Evolutionary conservation across 2,113 vertebrate genomes (phyloP), one percentile per base, ranked within the genome.

Genomic region (Vulpes lagopus): DNA sequence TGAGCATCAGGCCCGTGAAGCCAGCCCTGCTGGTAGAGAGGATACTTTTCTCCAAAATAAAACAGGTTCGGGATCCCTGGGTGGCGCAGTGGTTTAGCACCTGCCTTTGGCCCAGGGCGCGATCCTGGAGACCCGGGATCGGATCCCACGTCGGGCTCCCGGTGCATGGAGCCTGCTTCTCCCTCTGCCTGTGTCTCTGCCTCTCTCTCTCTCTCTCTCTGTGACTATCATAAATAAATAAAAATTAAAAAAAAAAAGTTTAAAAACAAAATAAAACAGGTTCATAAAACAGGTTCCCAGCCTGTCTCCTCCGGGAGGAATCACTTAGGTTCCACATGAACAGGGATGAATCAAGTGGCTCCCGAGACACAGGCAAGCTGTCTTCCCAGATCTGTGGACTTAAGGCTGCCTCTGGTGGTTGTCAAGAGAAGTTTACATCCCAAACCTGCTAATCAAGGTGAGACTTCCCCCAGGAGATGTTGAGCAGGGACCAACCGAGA

Each of bases 321-420:
- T 73, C 49, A 17, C 67, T 55, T 76, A 1, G 7, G 43, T 83
- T 91, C 57, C 35, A 10, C 35, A n/a, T 6, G 30, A 71, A 27
- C 55, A 5, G 64, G 62, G 38, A 20, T 55, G 55, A 74, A 7
- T 43, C 60, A 22, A 2, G 32, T 84, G 32, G 55, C 11, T 98
- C 30, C 65, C 60, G 17, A 23, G 81, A 30, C 16, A 49, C 4
- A 22, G 17, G 53, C 19, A 8, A n/a, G 23, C 32, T 88, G 35
- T 80, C 19, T 32, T 57, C 79, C 82, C 38, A 11, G 4, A 55
- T 89, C 78, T 86, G 67, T 85, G 93, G 81, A 30, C 92, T 59
- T 78, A n/a, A 14, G 74, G 91, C 87, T 96, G 79, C 94, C 95
- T 93, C 88, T 98, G 95, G 69, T 95, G 92, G 89, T 38, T 88